Base-by-base conservation (phyloP, 2,888 invertebrate genomes). In the Willowsia nigromaculata region DNA sequence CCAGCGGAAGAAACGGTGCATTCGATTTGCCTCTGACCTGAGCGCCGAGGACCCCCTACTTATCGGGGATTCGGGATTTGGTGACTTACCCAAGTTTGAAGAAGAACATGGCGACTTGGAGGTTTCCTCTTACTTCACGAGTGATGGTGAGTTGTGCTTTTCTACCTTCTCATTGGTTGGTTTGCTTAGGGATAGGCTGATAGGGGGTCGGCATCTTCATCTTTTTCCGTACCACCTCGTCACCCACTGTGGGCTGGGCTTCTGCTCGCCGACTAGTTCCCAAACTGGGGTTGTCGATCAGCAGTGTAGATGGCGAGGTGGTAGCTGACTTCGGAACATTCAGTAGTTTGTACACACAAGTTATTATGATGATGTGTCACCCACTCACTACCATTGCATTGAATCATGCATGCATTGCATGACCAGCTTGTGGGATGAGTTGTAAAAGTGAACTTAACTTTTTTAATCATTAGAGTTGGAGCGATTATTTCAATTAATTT, bases 31-130 rank as follows among this genome's bases (percentile, higher is more conserved):
- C 78, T 91, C 91, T 87, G 91, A 92, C 90, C 86, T 91, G 37
- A 90, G 90, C 86, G 68, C 88, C 18, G 92, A 92, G 85, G 92
- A 92, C 88, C 91, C 91, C 33, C 86, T 91, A 18, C 74, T 92
- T 13, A 80, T 91, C 68, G 74, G 88, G 27, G 92, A 92, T 81
- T 92, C 92, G 56, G 92, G 91, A 71, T 92, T 92, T 89, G 90
- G 89, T 25, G 92, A 92, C 88, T 83, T 91, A 68, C 84, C 91
- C 83, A 85, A 86, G 83, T 87, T 82, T 80, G 87, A 89, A 27
- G 81, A 85, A 30, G 90, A 92, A 91, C 83, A 92, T 92, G 92
- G 92, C 91, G 92, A 91, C 91, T 62, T 78, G 81, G 91, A 88
- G 90, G 91, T 90, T 71, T 89, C 90, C 37, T 90, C 91, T 25